Evolutionary conservation across 2,888 invertebrate genomes (phyloP).

Genomic region (Heliconius erato): DNA sequence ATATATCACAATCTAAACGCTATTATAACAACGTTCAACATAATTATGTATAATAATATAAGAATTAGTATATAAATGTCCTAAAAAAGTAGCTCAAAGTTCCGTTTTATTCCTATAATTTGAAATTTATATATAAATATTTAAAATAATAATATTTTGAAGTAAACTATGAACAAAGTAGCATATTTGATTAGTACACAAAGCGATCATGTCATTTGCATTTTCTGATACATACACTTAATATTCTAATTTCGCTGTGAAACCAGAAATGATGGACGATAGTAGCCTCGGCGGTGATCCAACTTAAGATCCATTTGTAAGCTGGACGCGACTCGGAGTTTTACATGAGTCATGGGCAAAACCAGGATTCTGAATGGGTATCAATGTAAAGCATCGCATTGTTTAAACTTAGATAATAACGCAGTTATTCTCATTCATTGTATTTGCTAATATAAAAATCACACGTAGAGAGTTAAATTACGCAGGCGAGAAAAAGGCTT

Average conservation of each 20-base stretch:
- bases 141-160: background rate
- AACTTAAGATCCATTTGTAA: conserved; percentile 63
- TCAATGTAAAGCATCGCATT: conserved; percentile 15
- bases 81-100: background rate
- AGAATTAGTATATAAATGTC: background rate
- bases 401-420: conserved; percentile 13
- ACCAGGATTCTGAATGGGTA: conserved; percentile 53
- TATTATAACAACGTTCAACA: background rate
- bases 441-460: background rate
- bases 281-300: conserved; percentile 31
- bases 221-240: conserved; percentile 33
- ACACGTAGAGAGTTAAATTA: background rate
- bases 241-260: conserved; percentile 41
- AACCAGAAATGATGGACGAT: conserved; percentile 46
- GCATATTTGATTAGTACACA: conserved; percentile 20
- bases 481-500: no score
- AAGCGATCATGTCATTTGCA: conserved; percentile 22
- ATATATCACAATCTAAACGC: background rate
- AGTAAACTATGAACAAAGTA: background rate
- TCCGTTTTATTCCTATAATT: no score
- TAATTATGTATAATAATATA: background rate
- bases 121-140: no score
- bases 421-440: background rate
- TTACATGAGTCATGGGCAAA: conserved; percentile 61
- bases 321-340: conserved; percentile 55